Evolutionary conservation across 2,797 vertebrate genomes (phyloP), one percentile per base, ranked within the genome.

Genomic region (Odontamblyopus lacepedii): DNA sequence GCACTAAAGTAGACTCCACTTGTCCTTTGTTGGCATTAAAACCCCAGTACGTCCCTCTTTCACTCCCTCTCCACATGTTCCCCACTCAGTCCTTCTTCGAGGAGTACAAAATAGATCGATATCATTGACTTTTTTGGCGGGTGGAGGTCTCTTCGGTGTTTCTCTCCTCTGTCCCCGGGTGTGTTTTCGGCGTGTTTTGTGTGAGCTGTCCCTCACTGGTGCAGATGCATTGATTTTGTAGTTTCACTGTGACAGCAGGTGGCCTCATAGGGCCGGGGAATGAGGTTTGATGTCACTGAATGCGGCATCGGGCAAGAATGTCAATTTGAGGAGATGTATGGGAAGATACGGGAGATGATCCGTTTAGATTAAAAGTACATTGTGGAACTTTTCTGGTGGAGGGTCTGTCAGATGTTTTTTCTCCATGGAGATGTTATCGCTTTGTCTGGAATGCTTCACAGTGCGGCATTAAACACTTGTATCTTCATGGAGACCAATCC

Each of bases 21-120:
- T 3, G 53, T 63, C 59, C 16, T 23, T 44, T 3, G 1, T 64
- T 18, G 23, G 41, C 53, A 69, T 2, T 38, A 70, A 29, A 67
- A 0, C 13, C 44, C 30, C 6, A 26, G 12, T 69, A 41, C 32
- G 27, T 51, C 32, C 60, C 60, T 66, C 38, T 63, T 3, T 69
- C 69, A 4, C 57, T 66, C 9, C n/a, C 61, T 41, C 65, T 38
- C 50, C 70, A 30, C 66, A 30, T 55, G 51, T 72, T 63, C 38
- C 8, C 26, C 69, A 48, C 50, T 63, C 38, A 6, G 30, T n/a
- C 9, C 71, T 67, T 26, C 57, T 41, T 11, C 8, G 11, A 70
- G 60, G n/a, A 64, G 13, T n/a, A 62, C 63, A 69, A 77, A 70
- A 62, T 29, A 73, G 78, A 83, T 85, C 75, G 77, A 77, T 83